phyloP scores from a whole-genome alignment of 2,888 invertebrate species.

The Calameuta filiformis region DNA sequence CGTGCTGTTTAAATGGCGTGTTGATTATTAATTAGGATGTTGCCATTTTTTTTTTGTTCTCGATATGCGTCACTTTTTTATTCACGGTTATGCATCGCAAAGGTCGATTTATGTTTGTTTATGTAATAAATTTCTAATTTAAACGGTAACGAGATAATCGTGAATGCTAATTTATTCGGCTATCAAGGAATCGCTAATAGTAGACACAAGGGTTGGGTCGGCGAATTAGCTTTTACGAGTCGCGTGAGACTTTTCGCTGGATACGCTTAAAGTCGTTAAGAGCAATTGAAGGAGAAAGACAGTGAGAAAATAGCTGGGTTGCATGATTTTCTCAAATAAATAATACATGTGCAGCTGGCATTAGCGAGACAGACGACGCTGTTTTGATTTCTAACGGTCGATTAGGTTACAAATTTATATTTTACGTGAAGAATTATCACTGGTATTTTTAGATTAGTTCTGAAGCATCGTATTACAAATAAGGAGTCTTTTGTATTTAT shows the following conservation, averaged over 20 bases:
- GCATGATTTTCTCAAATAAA: no score
- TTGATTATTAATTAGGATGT: neutral
- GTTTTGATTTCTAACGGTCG: no score
- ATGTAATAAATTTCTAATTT: neutral
- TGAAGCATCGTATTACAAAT: no score
- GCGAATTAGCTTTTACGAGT: neutral
- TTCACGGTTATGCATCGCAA: neutral
- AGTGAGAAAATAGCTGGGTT: no score
- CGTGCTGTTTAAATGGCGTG: slow-evolving; percentile 19
- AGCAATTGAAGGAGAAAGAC: no score
- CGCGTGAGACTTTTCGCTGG: neutral
- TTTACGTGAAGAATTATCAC: no score
- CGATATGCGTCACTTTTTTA: neutral
- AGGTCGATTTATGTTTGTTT: neutral
- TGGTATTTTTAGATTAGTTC: no score
- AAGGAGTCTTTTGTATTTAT: no score
- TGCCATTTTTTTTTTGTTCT: neutral
- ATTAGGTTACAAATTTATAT: no score
- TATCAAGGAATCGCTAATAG: neutral
- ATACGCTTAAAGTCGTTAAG: neutral
- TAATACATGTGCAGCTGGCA: no score
- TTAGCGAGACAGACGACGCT: no score
- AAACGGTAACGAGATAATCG: neutral
- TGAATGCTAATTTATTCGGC: neutral
- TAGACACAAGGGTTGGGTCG: neutral